phyloP scores from a whole-genome alignment of 2,797 vertebrate genomes.

The Champsocephalus esox region DNA sequence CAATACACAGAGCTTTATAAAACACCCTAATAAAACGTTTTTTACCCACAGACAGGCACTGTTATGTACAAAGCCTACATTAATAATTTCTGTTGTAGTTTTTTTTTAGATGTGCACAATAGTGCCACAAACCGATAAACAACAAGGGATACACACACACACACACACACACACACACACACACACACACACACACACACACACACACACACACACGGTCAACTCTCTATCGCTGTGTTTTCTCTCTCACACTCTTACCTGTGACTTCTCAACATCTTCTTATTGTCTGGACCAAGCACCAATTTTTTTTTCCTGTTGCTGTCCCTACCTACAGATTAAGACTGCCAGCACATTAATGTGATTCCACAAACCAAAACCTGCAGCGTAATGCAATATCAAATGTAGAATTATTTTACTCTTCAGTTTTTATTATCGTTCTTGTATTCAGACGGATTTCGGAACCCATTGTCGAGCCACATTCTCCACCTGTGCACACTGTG shows the following conservation, averaged over 20 bases:
- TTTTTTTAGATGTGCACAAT: no score
- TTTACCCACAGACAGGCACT: neutral
- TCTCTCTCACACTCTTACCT: neutral
- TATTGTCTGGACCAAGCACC: neutral
- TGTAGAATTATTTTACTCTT: neutral
- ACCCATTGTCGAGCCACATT: slow-evolving; percentile 11
- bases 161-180: no score
- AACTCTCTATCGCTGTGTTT: neutral
- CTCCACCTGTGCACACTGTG: slow-evolving; percentile 19
- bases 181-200: no score
- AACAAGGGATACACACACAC: neutral
- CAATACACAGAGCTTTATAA: slow-evolving; percentile 10
- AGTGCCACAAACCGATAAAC: neutral
- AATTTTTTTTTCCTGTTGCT: neutral
- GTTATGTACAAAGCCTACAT: neutral
- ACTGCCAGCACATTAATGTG: neutral
- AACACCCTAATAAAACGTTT: no score
- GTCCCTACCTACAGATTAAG: neutral
- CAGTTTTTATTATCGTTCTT: slow-evolving; percentile 6
- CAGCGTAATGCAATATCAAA: neutral
- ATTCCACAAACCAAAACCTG: neutral
- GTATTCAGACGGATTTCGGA: slow-evolving; percentile 1
- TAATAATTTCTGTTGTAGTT: neutral
- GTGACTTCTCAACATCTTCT: neutral
- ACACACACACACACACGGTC: neutral